Evolutionary conservation across 1,140 invertebrate species (phyloP), one percentile per base, ranked within the genome.

Genomic region (Protaetia brevitarsis): DNA sequence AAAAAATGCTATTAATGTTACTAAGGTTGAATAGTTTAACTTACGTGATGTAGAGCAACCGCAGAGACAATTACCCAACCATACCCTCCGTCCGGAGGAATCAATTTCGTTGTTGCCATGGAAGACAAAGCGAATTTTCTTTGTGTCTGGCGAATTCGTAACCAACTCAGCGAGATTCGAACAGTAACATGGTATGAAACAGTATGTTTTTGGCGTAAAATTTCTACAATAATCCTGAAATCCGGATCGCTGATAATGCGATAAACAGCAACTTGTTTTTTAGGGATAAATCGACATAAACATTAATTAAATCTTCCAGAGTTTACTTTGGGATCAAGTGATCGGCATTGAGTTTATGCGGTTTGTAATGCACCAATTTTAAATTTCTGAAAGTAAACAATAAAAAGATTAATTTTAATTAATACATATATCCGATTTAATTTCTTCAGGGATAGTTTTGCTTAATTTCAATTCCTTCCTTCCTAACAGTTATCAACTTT

Each of bases 71-170:
- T 59, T 8, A 59, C 13, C 57, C 57, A 59, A 29, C 27, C 57
- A 7, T 59, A 59, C 5, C 57, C 57, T 30, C 57, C 57, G 8
- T 59, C 57, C 5, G 57, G 57, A 30, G 57, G 57, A 6, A 59
- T 16, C 16, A 29, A 13, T 29, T 59, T 59, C 11, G 26, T 30
- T n/a, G 13, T 29, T 1, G 19, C 19, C 41, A 51, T 51, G 41
- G 0, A n/a, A n/a, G n/a, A n/a, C n/a, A n/a, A n/a, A n/a, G 31
- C 13, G 13, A 34, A 8, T 34, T 34, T 34, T 13, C 19, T 51
- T n/a, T n/a, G n/a, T n/a, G n/a, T n/a, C n/a, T n/a, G n/a, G n/a
- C 6, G 19, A 23, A 51, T 23, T 8, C 2, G 11, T 51, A 37
- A 6, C 10, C 7, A 51, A 10, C 21, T 23, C 19, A 19, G 6